Evolutionary conservation across 1,140 invertebrate genomes (phyloP).

Genomic region (Penaeus chinensis): DNA sequence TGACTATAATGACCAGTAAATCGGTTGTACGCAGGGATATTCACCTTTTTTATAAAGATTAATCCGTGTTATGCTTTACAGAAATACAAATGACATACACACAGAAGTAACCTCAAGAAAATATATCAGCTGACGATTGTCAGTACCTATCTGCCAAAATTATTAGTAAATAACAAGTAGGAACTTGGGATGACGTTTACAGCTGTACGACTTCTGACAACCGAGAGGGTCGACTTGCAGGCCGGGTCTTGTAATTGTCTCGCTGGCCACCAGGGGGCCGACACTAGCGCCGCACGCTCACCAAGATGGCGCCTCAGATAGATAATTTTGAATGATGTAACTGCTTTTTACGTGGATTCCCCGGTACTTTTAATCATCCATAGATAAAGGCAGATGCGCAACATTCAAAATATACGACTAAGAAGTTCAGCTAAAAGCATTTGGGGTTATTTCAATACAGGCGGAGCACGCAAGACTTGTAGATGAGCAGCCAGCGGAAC

Average conservation of each 20-base stretch:
- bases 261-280: slow-evolving; percentile 40
- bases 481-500: no score
- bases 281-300: slow-evolving; percentile 34
- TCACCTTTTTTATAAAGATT: no score
- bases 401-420: background rate
- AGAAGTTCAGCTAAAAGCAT: no score
- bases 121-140: background rate
- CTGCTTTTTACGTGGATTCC: slow-evolving; percentile 13
- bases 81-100: no score
- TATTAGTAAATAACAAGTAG: slow-evolving; percentile 37
- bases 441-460: no score
- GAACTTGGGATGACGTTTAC: slow-evolving; percentile 30
- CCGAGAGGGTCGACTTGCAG: slow-evolving; percentile 32
- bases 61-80: no score
- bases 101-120: no score
- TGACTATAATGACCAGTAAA: no score
- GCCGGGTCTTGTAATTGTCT: slow-evolving; percentile 45
- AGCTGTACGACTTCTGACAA: slow-evolving; percentile 22
- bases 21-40: no score
- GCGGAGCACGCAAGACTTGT: no score
- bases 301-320: slow-evolving; percentile 24
- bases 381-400: slow-evolving; percentile 23
- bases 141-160: slow-evolving; percentile 14
- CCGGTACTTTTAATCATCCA: slow-evolving; percentile 5
- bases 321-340: slow-evolving; percentile 38